phyloP scores from a whole-genome alignment of 2,888 invertebrate genomes.

The Lymantria monacha region DNA sequence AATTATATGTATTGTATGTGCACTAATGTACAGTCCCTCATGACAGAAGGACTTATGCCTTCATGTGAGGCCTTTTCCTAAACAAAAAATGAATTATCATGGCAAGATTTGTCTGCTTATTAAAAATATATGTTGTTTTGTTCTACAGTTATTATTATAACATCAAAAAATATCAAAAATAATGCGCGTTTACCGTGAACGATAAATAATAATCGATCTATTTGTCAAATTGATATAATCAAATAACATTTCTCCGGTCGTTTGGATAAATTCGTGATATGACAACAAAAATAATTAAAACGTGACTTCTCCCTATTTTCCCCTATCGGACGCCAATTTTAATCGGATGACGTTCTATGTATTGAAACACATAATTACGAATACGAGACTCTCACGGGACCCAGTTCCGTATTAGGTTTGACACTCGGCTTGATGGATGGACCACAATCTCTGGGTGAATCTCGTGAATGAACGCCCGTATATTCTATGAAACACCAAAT shows the following conservation, averaged over 20 bases:
- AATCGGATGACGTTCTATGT: conserved; percentile 74
- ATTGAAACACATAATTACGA: conserved; percentile 77
- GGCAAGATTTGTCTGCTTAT: no score
- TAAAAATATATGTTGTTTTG: no score
- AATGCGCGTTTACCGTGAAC: not conserved
- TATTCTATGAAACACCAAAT: conserved; percentile 41
- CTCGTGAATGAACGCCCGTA: conserved; percentile 74
- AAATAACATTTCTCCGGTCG: conserved; percentile 31
- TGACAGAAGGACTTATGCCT: no score
- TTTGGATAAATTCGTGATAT: conserved; percentile 27
- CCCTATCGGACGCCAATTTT: conserved; percentile 78
- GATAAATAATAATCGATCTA: conserved; percentile 15
- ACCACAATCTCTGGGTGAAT: conserved; percentile 74
- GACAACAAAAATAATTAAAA: conserved; percentile 29
- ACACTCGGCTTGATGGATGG: conserved; percentile 80
- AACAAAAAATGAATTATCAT: no score
- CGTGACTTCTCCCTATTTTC: conserved; percentile 42
- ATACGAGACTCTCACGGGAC: conserved; percentile 76
- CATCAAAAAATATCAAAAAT: not conserved
- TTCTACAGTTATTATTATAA: no score
- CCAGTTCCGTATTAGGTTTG: conserved; percentile 77
- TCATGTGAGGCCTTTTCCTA: no score
- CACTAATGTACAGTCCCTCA: no score
- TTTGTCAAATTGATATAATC: conserved; percentile 34
- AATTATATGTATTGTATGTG: no score